Evolutionary conservation across 2,113 vertebrate species (phyloP), one percentile per base, ranked within the genome.

Genomic region (Eurypyga helias): DNA sequence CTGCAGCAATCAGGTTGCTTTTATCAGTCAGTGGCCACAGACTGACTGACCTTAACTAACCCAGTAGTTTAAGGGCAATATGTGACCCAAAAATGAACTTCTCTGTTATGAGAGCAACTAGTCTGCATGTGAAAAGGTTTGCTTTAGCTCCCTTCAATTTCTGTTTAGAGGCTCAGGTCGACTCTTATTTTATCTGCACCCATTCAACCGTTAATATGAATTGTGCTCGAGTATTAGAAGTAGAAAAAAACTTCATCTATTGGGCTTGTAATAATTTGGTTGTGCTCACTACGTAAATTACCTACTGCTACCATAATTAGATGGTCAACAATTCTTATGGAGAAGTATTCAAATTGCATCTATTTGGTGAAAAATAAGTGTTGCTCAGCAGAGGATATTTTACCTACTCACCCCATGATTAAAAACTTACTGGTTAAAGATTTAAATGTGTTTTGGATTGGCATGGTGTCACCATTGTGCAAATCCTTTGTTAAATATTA

Each of bases 371-470:
- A 95, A 97, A 96, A 89, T 65, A 95, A 90, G 45, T 15, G 19
- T 93, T 87, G 51, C 64, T 95, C 11, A 24, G 83, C 75, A 95
- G 67, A 87, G 38, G 25, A 48, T 89, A 62, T 95, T 94, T 89
- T 77, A 96, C 64, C 52, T 78, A 41, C 66, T 85, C 86, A 78
- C 17, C 54, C 77, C 49, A 33, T 86, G 94, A 95, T 95, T 89
- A 95, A 94, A 96, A 96, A 92, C 83, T 88, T 87, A 17, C 76
- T 87, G 82, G 89, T 95, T 96, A 93, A 97, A 95, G 97, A 97
- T 98, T 97, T 95, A 97, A 97, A 95, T 93, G 89, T 80, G n/a
- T 95, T 98, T 96, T 95, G 83, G 93, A 96, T 97, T 98, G 98
- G 98, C 98, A 87, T 91, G 78, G 94, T 93, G 91, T 90, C 89